Conservation (phyloP, 2,888 invertebrate species). For the Mactromeris polynyma region DNA sequence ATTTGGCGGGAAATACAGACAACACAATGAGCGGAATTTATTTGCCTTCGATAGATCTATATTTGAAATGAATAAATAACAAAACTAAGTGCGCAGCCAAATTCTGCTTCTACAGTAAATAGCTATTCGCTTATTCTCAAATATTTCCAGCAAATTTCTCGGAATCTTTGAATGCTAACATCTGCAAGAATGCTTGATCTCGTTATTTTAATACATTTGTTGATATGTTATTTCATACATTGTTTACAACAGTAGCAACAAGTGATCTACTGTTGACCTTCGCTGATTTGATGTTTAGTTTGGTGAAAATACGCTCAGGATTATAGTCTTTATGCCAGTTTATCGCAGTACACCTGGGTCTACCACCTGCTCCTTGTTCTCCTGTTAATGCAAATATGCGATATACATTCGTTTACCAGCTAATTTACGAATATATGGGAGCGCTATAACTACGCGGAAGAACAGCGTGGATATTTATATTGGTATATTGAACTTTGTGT, state of each 20-base stretch:
- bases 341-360: slow-evolving; percentile 50
- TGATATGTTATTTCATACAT: slow-evolving; percentile 31
- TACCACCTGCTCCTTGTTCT: slow-evolving; percentile 35
- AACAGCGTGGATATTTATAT: background rate
- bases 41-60: background rate
- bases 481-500: background rate
- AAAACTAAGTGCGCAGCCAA: background rate
- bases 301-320: slow-evolving; percentile 35
- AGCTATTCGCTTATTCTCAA: slow-evolving; percentile 9
- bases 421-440: background rate
- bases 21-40: background rate
- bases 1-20: background rate
- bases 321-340: slow-evolving; percentile 31
- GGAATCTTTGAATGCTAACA: slow-evolving; percentile 15
- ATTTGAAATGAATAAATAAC: slow-evolving; percentile 3
- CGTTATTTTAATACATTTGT: slow-evolving; percentile 17
- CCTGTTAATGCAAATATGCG: background rate
- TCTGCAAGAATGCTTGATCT: background rate
- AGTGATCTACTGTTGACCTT: slow-evolving; percentile 44
- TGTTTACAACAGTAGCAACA: slow-evolving; percentile 45
- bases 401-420: background rate
- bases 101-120: slow-evolving; percentile 3
- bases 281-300: slow-evolving; percentile 37
- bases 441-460: background rate
- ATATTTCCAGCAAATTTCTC: background rate